These are phyloP conservation scores for Sarcophilus harrisii DNA, from an alignment of 2,797 vertebrate genomes.

Conservation along the genomic window DNA sequence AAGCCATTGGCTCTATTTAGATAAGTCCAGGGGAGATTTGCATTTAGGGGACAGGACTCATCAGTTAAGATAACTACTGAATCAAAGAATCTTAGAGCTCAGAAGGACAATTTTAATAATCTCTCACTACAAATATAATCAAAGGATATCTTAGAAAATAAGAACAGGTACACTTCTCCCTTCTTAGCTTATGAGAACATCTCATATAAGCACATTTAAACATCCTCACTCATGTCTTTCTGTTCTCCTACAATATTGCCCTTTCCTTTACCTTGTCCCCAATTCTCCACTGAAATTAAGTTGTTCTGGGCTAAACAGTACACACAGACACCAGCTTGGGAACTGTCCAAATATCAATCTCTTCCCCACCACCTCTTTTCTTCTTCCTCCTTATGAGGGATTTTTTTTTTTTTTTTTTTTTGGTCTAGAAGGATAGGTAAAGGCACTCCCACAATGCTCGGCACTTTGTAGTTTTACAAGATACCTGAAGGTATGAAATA, in stretches of 20 bases:
- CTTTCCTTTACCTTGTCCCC: neutral
- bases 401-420: neutral
- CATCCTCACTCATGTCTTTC: neutral
- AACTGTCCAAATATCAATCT: neutral
- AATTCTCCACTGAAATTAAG: neutral
- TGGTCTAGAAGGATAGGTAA: neutral
- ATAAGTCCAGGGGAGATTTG: slow-evolving; percentile 1
- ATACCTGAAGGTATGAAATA: neutral
- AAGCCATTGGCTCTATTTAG: neutral
- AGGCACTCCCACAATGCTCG: neutral
- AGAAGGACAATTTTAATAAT: neutral
- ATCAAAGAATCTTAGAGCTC: neutral
- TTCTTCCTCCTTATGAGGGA: neutral
- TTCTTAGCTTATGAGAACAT: neutral
- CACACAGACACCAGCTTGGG: neutral
- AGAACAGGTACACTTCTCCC: neutral
- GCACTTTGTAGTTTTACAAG: neutral
- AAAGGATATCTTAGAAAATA: neutral
- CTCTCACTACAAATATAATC: neutral
- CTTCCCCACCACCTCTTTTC: neutral
- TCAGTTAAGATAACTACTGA: neutral
- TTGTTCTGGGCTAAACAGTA: neutral
- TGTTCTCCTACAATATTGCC: neutral
- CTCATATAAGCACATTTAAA: neutral
- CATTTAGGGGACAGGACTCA: neutral